Evolutionary conservation across 2,797 vertebrate genomes (phyloP).

Genomic region (Platalea minor): DNA sequence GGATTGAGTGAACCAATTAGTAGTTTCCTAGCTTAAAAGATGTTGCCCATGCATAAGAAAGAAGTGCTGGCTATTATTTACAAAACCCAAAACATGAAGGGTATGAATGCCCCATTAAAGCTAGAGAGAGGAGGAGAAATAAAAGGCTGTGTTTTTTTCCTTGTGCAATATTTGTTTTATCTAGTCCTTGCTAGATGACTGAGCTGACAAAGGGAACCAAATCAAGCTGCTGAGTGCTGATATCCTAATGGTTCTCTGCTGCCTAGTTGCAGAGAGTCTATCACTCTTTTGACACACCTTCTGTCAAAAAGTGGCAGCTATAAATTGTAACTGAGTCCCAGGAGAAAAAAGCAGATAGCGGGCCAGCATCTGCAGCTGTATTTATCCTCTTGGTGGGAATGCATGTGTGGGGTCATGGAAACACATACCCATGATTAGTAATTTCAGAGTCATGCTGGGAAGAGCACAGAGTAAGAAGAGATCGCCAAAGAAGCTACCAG

Average conservation of each 20-base stretch:
- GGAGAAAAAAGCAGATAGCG: background rate
- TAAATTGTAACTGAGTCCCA: background rate
- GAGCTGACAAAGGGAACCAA: background rate
- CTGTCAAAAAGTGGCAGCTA: background rate
- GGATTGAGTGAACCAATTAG: background rate
- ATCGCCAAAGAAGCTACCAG: background rate
- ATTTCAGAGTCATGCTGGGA: background rate
- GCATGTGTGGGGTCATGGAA: background rate
- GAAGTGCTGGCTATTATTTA: background rate
- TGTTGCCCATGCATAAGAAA: background rate
- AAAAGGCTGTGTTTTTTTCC: background rate
- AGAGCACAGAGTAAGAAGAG: background rate
- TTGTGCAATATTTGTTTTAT: background rate
- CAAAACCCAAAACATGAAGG: background rate
- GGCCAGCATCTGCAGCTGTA: background rate
- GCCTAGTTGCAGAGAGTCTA: background rate
- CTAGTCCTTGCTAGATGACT: background rate
- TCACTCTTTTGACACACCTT: background rate
- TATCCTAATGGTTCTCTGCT: background rate
- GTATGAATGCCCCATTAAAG: background rate
- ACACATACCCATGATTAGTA: background rate
- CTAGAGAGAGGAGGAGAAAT: background rate
- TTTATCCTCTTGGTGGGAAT: background rate
- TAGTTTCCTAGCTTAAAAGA: background rate
- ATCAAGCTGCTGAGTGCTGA: background rate